Evolutionary conservation across 2,888 invertebrate genomes (phyloP).

Genomic region (Orthonevra nobilis): DNA sequence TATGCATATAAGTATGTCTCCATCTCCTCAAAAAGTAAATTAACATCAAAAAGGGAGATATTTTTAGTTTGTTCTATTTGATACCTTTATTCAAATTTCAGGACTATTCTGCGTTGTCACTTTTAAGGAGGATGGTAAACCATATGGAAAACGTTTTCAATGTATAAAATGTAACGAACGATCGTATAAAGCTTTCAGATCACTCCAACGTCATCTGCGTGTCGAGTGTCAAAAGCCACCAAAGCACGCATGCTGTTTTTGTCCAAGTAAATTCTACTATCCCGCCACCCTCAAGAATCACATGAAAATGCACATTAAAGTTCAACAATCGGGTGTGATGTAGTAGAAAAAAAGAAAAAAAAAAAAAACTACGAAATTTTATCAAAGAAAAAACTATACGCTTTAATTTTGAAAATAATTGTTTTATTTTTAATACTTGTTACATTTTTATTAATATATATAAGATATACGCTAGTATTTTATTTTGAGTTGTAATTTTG

Average conservation of each 20-base stretch:
- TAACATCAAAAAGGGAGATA: conserved; percentile 20
- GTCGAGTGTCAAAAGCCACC: conserved; percentile 81
- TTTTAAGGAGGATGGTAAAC: conserved; percentile 12
- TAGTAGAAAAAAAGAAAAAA: too few species aligned
- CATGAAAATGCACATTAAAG: conserved; percentile 65
- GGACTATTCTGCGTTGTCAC: conserved; percentile 12
- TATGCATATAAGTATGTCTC: too few species aligned
- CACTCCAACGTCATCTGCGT: conserved; percentile 80
- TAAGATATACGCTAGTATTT: too few species aligned
- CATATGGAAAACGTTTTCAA: conserved; percentile 53
- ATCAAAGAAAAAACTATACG: conserved; percentile 68
- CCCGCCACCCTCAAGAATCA: conserved; percentile 71
- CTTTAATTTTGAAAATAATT: conserved; percentile 1
- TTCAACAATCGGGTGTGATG: too few species aligned
- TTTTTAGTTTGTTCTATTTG: conserved; percentile 51
- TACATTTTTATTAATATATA: too few species aligned
- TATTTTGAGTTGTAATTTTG: conserved; percentile 16
- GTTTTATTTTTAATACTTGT: neutral
- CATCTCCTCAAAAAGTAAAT: conserved; percentile 26
- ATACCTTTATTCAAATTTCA: conserved; percentile 66
- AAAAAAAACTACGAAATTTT: too few species aligned
- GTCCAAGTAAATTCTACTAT: conserved; percentile 76
- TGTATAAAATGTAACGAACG: conserved; percentile 72
- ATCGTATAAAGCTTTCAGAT: conserved; percentile 77
- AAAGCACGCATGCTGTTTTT: conserved; percentile 79